Base-by-base conservation (phyloP, 2,888 invertebrate genomes). In the Xiphydria camelus region DNA sequence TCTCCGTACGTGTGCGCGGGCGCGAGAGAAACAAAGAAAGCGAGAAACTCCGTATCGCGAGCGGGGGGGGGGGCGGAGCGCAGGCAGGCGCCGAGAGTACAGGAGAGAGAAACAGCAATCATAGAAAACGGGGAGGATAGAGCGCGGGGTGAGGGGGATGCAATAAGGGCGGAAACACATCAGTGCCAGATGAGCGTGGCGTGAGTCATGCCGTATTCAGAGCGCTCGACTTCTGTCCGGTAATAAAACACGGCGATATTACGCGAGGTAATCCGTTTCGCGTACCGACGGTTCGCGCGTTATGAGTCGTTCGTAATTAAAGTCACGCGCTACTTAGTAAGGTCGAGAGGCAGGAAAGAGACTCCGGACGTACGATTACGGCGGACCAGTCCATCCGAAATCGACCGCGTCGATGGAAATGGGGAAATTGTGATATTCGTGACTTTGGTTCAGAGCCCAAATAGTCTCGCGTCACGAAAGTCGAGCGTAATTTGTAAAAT, bases 221-320 rank as follows among this genome's bases (percentile, higher is more conserved):
- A 46, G 45, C n/a, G n/a, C 29, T 29, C 29, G 29, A 29, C 29
- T 29, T 29, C 29, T 12, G 29, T 47, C 45, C 52, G 42, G 57
- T 55, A 53, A 60, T 62, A 59, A 63, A 63, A 57, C 56, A 58
- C 58, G 40, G 51, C 57, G 53, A 62, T 63, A 62, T 62, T 53
- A 59, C 58, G n/a, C 49, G 53, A 47, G 61, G 53, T 61, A 57
- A 62, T 63, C 56, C 55, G 53, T 53, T 53, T 48, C 32, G 47
- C 49, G 61, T 29, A n/a, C n/a, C 12, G 12, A 5, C 12, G 29
- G 15, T 29, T 29, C 10, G 5, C 2, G n/a, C n/a, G n/a, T n/a
- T n/a, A n/a, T n/a, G n/a, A n/a, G n/a, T n/a, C n/a, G n/a, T n/a
- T n/a, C n/a, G n/a, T n/a, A 57, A 57, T 60, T 59, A 59, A 60